Conservation (phyloP, 2,797 vertebrate genomes). For the Gymnothorax javanicus region DNA sequence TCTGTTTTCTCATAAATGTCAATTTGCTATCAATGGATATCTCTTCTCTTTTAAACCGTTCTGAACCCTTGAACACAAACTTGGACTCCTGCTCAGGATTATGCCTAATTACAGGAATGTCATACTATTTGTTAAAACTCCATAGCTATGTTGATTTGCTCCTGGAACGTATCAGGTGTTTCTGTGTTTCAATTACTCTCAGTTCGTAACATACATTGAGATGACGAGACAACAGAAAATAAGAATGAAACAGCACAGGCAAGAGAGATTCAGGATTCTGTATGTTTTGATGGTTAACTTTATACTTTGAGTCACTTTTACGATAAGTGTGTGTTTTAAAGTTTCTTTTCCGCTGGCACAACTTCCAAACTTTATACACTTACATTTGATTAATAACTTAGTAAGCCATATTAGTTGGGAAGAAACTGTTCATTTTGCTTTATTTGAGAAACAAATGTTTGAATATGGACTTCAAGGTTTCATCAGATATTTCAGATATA, state of each 20-base stretch:
- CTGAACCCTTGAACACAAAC: constrained; percentile 16
- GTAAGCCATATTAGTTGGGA: too few species aligned
- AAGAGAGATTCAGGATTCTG: too few species aligned
- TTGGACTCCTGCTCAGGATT: not conserved
- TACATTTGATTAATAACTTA: too few species aligned
- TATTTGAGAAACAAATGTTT: too few species aligned
- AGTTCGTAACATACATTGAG: not conserved
- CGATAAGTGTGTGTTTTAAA: not conserved
- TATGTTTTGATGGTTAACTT: not conserved
- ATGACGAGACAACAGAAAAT: not conserved
- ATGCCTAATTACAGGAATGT: not conserved
- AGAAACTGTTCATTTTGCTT: too few species aligned
- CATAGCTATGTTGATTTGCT: not conserved
- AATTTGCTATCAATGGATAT: not conserved
- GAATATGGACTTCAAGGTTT: not conserved
- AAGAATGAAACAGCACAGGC: not conserved
- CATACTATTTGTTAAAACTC: not conserved
- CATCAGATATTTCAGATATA: not conserved
- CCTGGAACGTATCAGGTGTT: not conserved
- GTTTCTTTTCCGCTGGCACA: not conserved
- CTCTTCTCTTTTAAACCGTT: too few species aligned
- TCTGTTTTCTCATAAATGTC: not conserved
- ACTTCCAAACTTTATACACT: too few species aligned
- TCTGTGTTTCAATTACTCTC: not conserved
- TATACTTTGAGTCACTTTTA: too few species aligned